These are phyloP conservation scores for Agelaius phoeniceus DNA, from an alignment of 2,113 vertebrate species.

Conservation along the genomic window DNA sequence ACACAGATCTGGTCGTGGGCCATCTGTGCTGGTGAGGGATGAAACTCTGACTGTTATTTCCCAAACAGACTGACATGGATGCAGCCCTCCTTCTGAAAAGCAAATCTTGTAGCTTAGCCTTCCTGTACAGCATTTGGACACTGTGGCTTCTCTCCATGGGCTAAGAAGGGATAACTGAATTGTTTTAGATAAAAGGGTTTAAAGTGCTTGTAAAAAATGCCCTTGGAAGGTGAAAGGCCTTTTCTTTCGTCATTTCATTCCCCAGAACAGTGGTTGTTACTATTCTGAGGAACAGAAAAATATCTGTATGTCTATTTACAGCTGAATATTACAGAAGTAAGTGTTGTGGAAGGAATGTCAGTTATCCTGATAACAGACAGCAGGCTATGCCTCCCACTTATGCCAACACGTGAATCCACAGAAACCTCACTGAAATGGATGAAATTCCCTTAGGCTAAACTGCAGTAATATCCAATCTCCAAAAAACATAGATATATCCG, in stretches of 20 bases:
- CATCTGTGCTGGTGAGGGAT: conserved; percentile 39
- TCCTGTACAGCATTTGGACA: background rate
- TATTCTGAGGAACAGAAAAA: conserved; percentile 29
- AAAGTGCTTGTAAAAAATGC: background rate
- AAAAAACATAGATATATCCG: background rate
- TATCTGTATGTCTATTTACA: conserved; percentile 53
- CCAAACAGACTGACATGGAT: background rate
- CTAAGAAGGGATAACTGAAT: background rate
- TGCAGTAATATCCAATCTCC: background rate
- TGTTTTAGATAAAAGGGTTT: conserved; percentile 20
- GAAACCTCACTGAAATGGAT: conserved; percentile 28
- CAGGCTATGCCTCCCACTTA: conserved; percentile 25
- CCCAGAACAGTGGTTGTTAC: conserved; percentile 5
- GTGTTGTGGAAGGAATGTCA: conserved; percentile 61
- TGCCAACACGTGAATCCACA: background rate
- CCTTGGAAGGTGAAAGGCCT: conserved; percentile 8
- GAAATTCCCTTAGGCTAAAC: background rate
- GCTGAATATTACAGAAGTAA: conserved; percentile 54
- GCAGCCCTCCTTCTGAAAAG: background rate
- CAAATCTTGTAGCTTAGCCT: background rate
- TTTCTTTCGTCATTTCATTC: conserved; percentile 3
- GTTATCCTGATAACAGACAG: conserved; percentile 48
- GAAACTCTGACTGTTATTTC: background rate
- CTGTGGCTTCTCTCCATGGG: background rate
- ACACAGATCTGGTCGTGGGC: background rate